Percentiles rank a stretch among this genome's conserved stretches.
Evolutionary conservation across 2,113 vertebrate species (phyloP).

Genomic region (Calonectris borealis): DNA sequence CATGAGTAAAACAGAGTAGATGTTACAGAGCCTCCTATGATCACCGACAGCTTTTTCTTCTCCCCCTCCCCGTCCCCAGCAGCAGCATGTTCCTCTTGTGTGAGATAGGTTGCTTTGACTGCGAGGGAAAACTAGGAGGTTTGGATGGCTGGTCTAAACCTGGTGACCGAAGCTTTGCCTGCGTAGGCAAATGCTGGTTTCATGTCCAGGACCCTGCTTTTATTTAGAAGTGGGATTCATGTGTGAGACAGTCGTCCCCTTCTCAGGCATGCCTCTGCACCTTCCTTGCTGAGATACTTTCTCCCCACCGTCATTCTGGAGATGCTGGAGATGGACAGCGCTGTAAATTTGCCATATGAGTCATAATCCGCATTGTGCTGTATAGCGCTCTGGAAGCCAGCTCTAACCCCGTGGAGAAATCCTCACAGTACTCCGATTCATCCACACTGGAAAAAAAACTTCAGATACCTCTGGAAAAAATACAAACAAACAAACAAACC

Average conservation of each 20-base stretch:
- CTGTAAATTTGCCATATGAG: not conserved
- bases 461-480: not conserved
- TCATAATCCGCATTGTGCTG: not conserved
- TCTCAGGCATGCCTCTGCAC: rapidly evolving
- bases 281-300: not conserved
- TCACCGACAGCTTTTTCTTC: not conserved
- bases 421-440: not conserved
- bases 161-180: not conserved
- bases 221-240: not conserved
- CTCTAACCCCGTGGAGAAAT: not conserved
- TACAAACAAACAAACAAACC: not conserved
- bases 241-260: not conserved
- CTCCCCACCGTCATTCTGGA: not conserved
- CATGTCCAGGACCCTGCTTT: not conserved
- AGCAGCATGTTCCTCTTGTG: not conserved
- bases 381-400: not conserved
- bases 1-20: rapidly evolving
- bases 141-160: not conserved
- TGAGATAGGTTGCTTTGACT: not conserved
- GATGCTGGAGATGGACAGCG: not conserved
- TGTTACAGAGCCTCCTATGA: not conserved
- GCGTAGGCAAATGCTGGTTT: rapidly evolving
- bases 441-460: not conserved
- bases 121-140: not conserved
- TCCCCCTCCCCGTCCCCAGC: not conserved